A percentile compares a stretch with the other conserved stretches of the same genome.
These are phyloP conservation scores for Caenorhabditis sulstoni DNA, from an alignment of 2,888 invertebrate genomes.

Conservation along the genomic window DNA sequence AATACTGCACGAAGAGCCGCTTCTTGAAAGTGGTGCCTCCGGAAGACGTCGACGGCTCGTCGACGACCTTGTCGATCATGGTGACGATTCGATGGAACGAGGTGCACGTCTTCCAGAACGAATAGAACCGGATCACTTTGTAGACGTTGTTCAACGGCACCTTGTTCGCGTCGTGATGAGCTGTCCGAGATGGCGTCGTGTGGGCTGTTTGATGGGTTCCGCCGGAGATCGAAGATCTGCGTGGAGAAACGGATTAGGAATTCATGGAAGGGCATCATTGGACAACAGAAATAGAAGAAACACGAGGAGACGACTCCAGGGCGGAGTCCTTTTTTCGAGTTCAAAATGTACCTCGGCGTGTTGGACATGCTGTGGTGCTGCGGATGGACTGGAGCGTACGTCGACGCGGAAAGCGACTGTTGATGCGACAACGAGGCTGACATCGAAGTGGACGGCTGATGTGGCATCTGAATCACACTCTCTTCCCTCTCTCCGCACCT, in stretches of 20 bases:
- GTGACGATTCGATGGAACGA: conserved; percentile 81
- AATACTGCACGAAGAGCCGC: conserved; percentile 79
- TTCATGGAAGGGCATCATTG: conserved; percentile 56
- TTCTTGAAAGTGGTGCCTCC: conserved; percentile 73
- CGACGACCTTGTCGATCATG: conserved; percentile 78
- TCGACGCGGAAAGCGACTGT: conserved; percentile 39
- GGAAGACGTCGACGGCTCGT: conserved; percentile 60
- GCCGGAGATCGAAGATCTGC: conserved; percentile 68
- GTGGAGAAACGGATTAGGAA: conserved; percentile 14
- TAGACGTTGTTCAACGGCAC: conserved; percentile 77
- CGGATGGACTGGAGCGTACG: conserved; percentile 52
- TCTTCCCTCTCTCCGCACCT: too few relatives aligned
- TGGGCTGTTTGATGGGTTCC: conserved; percentile 62
- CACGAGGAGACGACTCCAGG: too few relatives aligned
- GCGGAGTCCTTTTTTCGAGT: too few relatives aligned
- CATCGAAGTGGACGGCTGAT: conserved; percentile 54
- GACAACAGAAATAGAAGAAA: too few relatives aligned
- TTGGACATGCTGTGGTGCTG: conserved; percentile 58
- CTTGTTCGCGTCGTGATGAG: conserved; percentile 54
- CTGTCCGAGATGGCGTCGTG: conserved; percentile 33
- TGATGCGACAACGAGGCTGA: conserved; percentile 46
- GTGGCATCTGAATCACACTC: conserved; percentile 48
- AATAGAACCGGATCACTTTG: conserved; percentile 80
- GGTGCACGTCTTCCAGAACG: conserved; percentile 81
- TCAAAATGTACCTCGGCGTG: conserved; percentile 47